Base-by-base conservation (phyloP, 2,113 vertebrate species). In the Empidonax alnorum region DNA sequence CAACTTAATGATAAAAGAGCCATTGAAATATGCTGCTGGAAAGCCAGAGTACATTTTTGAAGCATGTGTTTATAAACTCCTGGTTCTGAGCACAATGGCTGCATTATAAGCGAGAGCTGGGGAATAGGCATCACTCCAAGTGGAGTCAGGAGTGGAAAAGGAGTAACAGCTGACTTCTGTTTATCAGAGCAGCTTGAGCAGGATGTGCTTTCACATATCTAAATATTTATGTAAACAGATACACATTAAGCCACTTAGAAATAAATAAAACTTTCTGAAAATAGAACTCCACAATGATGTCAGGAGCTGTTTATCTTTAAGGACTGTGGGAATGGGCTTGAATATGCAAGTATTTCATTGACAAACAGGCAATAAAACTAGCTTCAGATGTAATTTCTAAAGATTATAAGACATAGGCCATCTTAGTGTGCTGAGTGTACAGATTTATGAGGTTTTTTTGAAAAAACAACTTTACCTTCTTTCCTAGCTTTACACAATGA, bases 221-320 rank as follows among this genome's bases (percentile, higher is more conserved):
- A 97, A 97, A 96, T 96, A 95, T 97, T 97, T 97, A 92, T 95
- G 95, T 94, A 96, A 96, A 95, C 94, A 97, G 80, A 95, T 96
- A 90, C 94, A 88, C 94, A 94, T 95, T 95, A 93, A 97, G 91
- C 84, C 93, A 92, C 94, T 94, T 92, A 83, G 89, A 96, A 97
- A 96, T 96, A 97, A 97, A 96, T 95, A 95, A 87, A 79, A 12
- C 65, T 93, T 92, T 92, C 96, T 96, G 95, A 97, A 97, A 97
- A 97, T 96, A 96, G 96, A 95, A 92, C 62, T 92, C 88, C 72
- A 92, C 72, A 94, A 73, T 97, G 94, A 91, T 95, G 96, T 97
- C 90, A 96, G 88, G 88, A 86, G 58, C 75, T 94, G 90, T 96
- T 97, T 97, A 88, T 95, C 93, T 93, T 96, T 93, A 93, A 92